Base-by-base conservation (phyloP, 2,797 vertebrate genomes). In the Valencia hispanica region DNA sequence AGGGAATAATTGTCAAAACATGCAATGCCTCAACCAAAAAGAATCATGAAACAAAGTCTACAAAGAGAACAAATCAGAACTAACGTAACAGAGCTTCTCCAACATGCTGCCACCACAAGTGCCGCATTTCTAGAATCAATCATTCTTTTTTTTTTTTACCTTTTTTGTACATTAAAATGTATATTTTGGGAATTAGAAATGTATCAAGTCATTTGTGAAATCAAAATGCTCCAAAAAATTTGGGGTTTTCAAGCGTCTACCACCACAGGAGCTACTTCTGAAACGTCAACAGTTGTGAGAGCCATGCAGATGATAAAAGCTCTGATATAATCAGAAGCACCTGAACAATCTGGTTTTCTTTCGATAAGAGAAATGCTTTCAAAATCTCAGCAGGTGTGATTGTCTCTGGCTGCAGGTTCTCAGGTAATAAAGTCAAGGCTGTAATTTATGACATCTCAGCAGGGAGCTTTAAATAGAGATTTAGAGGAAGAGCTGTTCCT, bases 401-500 rank as follows among this genome's bases (percentile, higher is more conserved):
- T 84, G 65, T 68, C 32, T 66, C 11, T 9, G 55, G 57, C 70
- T 48, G 70, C 63, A 72, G 72, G 85, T 92, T 93, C 92, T 89
- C 92, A 92, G 78, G 88, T 90, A 34, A 86, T 93, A 92, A 93
- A 94, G 82, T 45, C 8, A 50, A 80, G 7, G 68, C 76, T 75
- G 81, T 79, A 53, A 86, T 85, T 91, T 91, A 88, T 90, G 88
- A 79, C 79, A n/a, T 51, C 57, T 7, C 36, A 11, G 8, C 78
- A 79, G 74, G 66, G 43, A 79, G 68, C 30, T 89, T 94, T 94
- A 94, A 94, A 95, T 86, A 48, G 32, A 85, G 73, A 81, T 17
- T 25, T 25, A 66, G 77, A 74, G 68, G 79, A 85, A 71, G 75
- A 75, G 41, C 7, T 18, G 68, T 69, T 86, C 83, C 72, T 90